Base-by-base conservation (phyloP, 2,888 invertebrate genomes). In the Agrochola macilenta region DNA sequence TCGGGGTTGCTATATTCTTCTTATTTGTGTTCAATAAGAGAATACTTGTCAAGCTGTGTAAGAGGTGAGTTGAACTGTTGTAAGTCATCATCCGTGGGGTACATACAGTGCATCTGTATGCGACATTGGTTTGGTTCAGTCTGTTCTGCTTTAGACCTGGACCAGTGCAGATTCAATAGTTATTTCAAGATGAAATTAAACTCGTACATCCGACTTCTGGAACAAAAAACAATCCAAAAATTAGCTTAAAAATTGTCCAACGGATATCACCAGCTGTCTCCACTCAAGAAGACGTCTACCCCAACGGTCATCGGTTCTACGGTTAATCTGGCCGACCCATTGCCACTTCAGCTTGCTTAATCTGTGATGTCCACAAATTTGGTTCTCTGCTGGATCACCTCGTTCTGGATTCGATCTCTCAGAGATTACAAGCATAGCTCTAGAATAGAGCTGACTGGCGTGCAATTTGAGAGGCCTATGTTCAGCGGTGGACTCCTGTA, bases 1-100 rank as follows among this genome's bases (percentile, higher is more conserved):
- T 86, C 2, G 94, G 94, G 0, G 79, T 92, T 5, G 30, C 83
- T 30, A 91, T 94, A 43, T 94, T 94, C 88, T 69, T 91, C 17
- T 74, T 93, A 11, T 93, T 92, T 68, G 86, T 92, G 5, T 90
- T 88, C 77, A 93, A 93, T 72, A 91, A 78, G 58, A 77, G 63
- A 0, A 85, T 89, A 14, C 79, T 89, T 1, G 0, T 54, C 0
- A 79, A 70, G 79, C 72, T 94, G 2, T 86, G 89, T 65, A 88
- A 85, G 43, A 90, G 89, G 93, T 93, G 81, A 85, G 79, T 79
- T 30, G 12, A 12, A 23, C 8, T 69, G 23, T 69, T 61, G 2
- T 35, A 20, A 52, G 12, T 43, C 14, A 43, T 63, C 20, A 39
- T 23, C 43, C n/a, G 8, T 35, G 43, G 9, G 20, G 20, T 11